phyloP scores from a whole-genome alignment of 2,888 invertebrate genomes.

The Drosophila greeni region DNA sequence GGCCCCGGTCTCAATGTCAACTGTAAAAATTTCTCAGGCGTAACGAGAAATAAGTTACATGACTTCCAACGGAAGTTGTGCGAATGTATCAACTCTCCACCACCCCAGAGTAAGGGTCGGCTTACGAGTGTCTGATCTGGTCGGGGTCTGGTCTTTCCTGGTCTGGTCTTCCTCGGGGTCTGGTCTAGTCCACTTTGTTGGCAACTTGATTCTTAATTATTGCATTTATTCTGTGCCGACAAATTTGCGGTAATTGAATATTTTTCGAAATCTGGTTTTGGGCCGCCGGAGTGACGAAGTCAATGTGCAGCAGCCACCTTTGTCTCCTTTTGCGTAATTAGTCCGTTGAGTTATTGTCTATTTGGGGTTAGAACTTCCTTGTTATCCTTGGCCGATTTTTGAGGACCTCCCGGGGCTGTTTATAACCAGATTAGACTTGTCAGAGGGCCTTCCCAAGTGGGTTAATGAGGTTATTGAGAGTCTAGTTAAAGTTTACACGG shows the following conservation, averaged over 20 bases:
- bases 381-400: constrained; percentile 46
- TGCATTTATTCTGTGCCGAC: constrained; percentile 70
- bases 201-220: constrained; percentile 72
- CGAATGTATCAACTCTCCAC: constrained; percentile 22
- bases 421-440: constrained; percentile 43
- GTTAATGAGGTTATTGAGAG: constrained; percentile 37
- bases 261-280: constrained; percentile 51
- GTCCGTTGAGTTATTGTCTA: constrained; percentile 63
- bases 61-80: constrained; percentile 64
- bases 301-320: constrained; percentile 62
- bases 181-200: constrained; percentile 49
- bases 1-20: constrained; percentile 74
- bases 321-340: constrained; percentile 66
- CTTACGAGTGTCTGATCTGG: constrained; percentile 36
- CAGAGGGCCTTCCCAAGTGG: constrained; percentile 9
- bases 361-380: constrained; percentile 59
- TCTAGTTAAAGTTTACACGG: constrained; percentile 25
- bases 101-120: constrained; percentile 28
- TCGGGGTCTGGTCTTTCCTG: constrained; percentile 40
- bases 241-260: constrained; percentile 74
- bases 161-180: constrained; percentile 32
- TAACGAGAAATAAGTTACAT: constrained; percentile 73
- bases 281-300: constrained; percentile 54
- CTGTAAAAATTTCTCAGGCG: constrained; percentile 69
- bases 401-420: constrained; percentile 24